Evolutionary conservation across 2,797 vertebrate genomes (phyloP).

Genomic region (Pipistrellus kuhlii): DNA sequence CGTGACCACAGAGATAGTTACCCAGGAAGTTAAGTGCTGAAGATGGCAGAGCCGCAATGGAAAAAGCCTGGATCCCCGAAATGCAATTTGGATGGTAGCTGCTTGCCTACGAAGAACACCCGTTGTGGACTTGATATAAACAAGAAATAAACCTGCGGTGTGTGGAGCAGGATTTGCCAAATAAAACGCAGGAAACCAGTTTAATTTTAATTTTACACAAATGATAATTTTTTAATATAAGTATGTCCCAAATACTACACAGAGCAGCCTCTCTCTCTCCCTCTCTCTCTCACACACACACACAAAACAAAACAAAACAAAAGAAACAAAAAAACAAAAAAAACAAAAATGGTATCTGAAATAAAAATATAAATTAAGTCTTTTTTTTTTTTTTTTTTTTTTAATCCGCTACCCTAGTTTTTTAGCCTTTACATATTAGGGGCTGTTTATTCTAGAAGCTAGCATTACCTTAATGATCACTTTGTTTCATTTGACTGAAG

Average conservation of each 20-base stretch:
- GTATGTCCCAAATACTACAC: neutral
- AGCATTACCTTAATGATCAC: neutral
- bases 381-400: neutral
- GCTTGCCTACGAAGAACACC: neutral
- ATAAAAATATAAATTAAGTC: neutral
- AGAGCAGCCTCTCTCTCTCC: neutral
- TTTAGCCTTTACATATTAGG: neutral
- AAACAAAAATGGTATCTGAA: conserved; percentile 21
- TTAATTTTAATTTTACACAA: conserved; percentile 41
- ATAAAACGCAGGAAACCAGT: neutral
- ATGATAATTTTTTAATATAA: neutral
- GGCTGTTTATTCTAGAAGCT: neutral
- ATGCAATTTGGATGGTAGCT: neutral
- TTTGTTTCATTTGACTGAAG: neutral
- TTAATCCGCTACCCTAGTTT: neutral
- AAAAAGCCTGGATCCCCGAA: neutral
- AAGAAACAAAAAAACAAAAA: no score
- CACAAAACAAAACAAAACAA: neutral
- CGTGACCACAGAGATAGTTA: neutral
- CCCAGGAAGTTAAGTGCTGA: neutral
- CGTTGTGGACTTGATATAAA: neutral
- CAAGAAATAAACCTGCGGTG: neutral
- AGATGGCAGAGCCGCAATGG: neutral
- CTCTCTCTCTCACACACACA: no score
- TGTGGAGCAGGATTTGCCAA: neutral